Percentiles rank a stretch among this genome's conserved stretches.
These are phyloP conservation scores for Tuta absoluta DNA, from an alignment of 2,888 invertebrate species.

Conservation along the genomic window DNA sequence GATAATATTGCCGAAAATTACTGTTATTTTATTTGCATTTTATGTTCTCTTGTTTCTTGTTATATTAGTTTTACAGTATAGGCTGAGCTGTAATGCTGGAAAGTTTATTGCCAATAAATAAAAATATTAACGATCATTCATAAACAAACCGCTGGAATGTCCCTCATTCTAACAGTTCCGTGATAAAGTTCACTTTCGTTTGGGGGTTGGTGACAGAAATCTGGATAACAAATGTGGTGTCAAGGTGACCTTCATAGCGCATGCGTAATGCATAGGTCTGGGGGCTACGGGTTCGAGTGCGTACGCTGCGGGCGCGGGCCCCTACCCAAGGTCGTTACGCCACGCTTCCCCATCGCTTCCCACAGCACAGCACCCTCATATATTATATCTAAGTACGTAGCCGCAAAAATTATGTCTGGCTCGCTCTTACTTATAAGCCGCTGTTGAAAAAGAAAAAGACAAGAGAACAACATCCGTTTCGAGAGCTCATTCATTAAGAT, in stretches of 20 bases:
- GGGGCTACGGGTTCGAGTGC: conserved; percentile 36
- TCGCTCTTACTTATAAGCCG: neutral
- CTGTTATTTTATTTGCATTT: too few relatives aligned
- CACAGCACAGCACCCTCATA: neutral
- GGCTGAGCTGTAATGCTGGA: too few relatives aligned
- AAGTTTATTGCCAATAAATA: too few relatives aligned
- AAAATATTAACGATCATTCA: neutral
- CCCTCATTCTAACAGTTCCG: neutral
- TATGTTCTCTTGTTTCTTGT: too few relatives aligned
- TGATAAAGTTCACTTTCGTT: conserved; percentile 14
- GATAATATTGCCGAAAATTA: too few relatives aligned
- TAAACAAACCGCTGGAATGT: neutral
- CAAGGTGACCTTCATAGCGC: conserved; percentile 55
- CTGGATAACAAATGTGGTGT: conserved; percentile 26
- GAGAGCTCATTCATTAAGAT: neutral
- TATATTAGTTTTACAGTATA: too few relatives aligned
- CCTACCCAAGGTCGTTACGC: conserved; percentile 37
- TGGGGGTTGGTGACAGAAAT: conserved; percentile 8
- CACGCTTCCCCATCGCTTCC: conserved; percentile 6
- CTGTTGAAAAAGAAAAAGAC: neutral
- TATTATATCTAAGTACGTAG: neutral
- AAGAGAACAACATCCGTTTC: too few relatives aligned
- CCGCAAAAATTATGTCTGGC: neutral
- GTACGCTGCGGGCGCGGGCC: conserved; percentile 15
- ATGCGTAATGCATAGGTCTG: conserved; percentile 48